Evolutionary conservation across 2,888 invertebrate species (phyloP), one percentile per base, ranked within the genome.

Genomic region (Drosophila neutralis): DNA sequence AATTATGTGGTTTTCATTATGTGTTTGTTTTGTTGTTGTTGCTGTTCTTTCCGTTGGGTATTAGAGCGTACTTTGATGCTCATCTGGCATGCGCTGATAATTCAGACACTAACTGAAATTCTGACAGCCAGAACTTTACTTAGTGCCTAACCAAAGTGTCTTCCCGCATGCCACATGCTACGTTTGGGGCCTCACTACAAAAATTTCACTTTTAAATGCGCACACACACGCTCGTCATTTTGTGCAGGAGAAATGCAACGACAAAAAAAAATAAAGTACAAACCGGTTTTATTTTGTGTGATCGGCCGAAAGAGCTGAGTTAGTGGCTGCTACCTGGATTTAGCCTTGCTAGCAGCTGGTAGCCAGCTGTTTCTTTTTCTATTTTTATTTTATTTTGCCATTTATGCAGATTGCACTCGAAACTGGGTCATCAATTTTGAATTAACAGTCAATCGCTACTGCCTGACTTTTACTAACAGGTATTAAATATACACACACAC

Each of bases 51-150:
- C 29, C 53, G 29, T 48, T 60, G 75, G 56, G 59, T 80, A 89
- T 74, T 66, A 84, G 87, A 87, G 87, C 87, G 82, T 75, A 75
- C 38, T 69, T 54, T 60, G 89, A 89, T 89, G 76, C 60, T 61
- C 71, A 87, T 87, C 89, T 79, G 72, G 87, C 87, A 78, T 87
- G 89, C 82, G 89, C 87, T 89, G 89, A 89, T 87, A 80, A 87
- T 66, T 83, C 78, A 76, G 60, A 36, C 42, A 69, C 4, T 33
- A 38, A 10, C 33, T 36, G 24, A 71, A 40, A 51, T 75, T 79
- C 76, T 73, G n/a, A 42, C 63, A 48, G 51, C 42, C 40, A 67
- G 73, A 85, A 87, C 73, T 59, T 68, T 70, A 65, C 45, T 60
- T 35, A 56, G 6, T 48, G 51, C 51, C 60, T 53, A 53, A 53